A percentile compares a stretch with the other conserved stretches of the same genome.
Evolutionary conservation across 35 echinoderm and acorn worm genomes (phyloP).

Genomic region (Chiridota heheva): DNA sequence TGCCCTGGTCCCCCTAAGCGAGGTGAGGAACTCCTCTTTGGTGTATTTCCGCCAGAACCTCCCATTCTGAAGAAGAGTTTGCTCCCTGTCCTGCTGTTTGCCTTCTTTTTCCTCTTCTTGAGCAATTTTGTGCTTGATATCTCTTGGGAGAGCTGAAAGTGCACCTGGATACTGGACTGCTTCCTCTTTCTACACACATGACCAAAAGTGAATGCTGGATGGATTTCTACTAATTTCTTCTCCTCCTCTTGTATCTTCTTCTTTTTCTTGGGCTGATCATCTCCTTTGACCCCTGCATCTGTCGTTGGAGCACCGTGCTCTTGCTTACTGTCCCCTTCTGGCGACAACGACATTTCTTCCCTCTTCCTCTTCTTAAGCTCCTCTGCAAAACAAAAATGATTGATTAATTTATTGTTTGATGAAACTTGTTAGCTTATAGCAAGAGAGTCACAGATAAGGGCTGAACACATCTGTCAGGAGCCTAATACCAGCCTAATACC

Average conservation of each 20-base stretch:
- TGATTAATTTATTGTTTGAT: not conserved
- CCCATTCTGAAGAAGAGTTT: conserved; percentile 58
- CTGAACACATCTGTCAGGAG: too few species aligned
- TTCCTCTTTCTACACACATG: conserved; percentile 22
- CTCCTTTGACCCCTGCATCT: not conserved
- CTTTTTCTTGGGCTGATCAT: not conserved
- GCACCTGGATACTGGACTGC: conserved; percentile 38
- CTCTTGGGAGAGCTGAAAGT: conserved; percentile 44
- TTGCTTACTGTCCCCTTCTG: conserved; percentile 22
- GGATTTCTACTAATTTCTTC: conserved; percentile 10
- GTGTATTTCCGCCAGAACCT: conserved; percentile 24
- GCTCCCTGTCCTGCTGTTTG: conserved; percentile 50
- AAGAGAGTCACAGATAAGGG: too few species aligned
- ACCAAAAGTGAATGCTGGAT: not conserved
- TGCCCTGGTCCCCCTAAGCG: conserved; percentile 10
- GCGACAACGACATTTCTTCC: conserved; percentile 27
- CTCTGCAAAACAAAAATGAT: not conserved
- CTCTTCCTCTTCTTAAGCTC: conserved; percentile 5
- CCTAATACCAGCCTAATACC: too few species aligned
- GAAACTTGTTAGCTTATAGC: too few species aligned
- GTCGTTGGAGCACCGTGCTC: conserved; percentile 3
- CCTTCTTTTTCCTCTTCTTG: conserved; percentile 51
- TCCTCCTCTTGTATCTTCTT: conserved; percentile 10
- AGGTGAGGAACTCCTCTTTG: conserved; percentile 37
- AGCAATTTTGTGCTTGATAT: conserved; percentile 52